These are phyloP conservation scores for Xylocampa areola DNA, from an alignment of 2,888 invertebrate genomes.

Conservation along the genomic window DNA sequence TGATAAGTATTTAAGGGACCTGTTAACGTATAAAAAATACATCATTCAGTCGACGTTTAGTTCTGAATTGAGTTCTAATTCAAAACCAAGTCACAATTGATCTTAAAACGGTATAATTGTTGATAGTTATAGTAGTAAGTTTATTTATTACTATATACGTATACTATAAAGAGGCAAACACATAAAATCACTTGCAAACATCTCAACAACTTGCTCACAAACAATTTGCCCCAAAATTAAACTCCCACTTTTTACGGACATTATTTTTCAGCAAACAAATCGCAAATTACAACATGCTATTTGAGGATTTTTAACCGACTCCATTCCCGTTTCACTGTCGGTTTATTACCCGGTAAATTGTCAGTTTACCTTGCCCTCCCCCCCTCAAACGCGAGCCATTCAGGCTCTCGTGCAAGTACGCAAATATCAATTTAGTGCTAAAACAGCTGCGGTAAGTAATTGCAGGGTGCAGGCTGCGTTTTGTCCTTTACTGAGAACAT, in stretches of 20 bases:
- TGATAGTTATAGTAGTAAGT: too few relatives aligned
- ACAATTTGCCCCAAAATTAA: neutral
- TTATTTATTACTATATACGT: too few relatives aligned
- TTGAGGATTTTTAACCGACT: constrained; percentile 38
- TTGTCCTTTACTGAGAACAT: constrained; percentile 18
- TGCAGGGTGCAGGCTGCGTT: constrained; percentile 35
- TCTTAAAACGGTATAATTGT: too few relatives aligned
- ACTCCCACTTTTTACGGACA: constrained; percentile 1
- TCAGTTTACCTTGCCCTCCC: constrained; percentile 21
- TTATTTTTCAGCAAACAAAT: constrained; percentile 29
- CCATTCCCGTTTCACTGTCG: constrained; percentile 23
- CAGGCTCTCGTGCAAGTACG: constrained; percentile 24
- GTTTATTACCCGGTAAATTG: constrained; percentile 51
- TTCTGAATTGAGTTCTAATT: too few relatives aligned
- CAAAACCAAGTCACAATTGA: too few relatives aligned
- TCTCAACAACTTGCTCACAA: neutral
- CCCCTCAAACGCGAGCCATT: constrained; percentile 17
- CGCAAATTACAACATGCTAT: constrained; percentile 38
- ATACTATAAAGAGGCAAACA: too few relatives aligned
- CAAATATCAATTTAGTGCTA: constrained; percentile 54
- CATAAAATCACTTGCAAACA: too few relatives aligned
- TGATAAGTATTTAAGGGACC: neutral
- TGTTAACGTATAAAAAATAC: too few relatives aligned
- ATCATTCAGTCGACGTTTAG: too few relatives aligned
- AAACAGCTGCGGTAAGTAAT: constrained; percentile 62